phyloP scores from a whole-genome alignment of 2,888 invertebrate species.

The Dexiosoma caninum region DNA sequence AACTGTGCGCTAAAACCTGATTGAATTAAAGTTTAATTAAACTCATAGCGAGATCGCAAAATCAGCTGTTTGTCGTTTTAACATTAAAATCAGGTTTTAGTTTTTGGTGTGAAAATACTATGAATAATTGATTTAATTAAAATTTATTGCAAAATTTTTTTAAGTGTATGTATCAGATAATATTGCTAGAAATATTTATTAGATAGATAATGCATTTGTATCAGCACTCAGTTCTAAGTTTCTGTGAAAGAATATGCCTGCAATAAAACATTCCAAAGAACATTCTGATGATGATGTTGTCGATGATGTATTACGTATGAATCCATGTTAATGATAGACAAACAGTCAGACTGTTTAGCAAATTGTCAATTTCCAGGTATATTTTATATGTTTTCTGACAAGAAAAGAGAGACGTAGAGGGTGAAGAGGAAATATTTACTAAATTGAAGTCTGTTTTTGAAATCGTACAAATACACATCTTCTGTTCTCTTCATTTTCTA shows the following conservation, averaged over 20 bases:
- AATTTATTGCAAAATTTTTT: too few relatives aligned
- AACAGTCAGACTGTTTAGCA: background rate
- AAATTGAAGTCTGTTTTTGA: background rate
- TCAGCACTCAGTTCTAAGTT: background rate
- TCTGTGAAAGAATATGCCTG: background rate
- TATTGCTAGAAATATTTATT: slow-evolving; percentile 18
- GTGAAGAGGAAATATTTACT: background rate
- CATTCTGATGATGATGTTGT: too few relatives aligned
- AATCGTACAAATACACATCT: background rate
- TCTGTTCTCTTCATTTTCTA: background rate
- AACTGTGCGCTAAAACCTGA: too few relatives aligned
- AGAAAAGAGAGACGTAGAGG: too few relatives aligned
- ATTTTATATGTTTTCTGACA: too few relatives aligned
- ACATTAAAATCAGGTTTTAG: too few relatives aligned
- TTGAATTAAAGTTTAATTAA: too few relatives aligned
- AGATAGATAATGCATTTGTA: background rate
- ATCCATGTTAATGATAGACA: slow-evolving; percentile 23
- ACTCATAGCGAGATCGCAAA: too few relatives aligned
- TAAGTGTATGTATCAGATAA: too few relatives aligned
- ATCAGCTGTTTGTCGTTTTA: too few relatives aligned
- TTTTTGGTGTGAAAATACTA: too few relatives aligned
- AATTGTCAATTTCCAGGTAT: slow-evolving; percentile 38
- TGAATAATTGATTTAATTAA: too few relatives aligned
- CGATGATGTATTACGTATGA: background rate
- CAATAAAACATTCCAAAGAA: background rate